Conservation (phyloP, 1,140 invertebrate species). For the Cardiocondyla obscurior region DNA sequence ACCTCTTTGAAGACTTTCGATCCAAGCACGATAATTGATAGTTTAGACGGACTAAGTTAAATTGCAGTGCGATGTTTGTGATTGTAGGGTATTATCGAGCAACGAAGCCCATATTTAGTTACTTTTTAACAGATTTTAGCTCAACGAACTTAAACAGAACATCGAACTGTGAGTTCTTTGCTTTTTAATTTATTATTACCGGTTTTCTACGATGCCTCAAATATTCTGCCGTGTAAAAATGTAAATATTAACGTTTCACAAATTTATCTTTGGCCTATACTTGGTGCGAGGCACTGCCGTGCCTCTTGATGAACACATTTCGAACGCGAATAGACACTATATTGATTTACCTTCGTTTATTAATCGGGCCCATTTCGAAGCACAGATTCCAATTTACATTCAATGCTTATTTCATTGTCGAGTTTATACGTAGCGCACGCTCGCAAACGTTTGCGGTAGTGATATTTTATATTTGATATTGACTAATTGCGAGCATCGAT, state of each 20-base stretch:
- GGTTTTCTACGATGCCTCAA: no score
- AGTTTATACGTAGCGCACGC: background rate
- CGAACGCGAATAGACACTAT: background rate
- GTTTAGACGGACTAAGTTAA: background rate
- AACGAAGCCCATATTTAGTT: background rate
- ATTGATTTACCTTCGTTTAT: constrained; percentile 41
- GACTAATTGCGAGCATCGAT: constrained; percentile 1
- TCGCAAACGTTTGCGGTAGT: background rate
- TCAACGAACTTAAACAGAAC: background rate
- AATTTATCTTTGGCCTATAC: no score
- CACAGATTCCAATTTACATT: constrained; percentile 11
- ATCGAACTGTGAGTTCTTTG: background rate
- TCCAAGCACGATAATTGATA: background rate
- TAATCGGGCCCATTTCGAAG: constrained; percentile 19
- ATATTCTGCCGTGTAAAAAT: no score
- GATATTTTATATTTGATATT: constrained; percentile 29
- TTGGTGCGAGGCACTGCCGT: no score
- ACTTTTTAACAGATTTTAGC: background rate
- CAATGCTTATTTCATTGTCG: constrained; percentile 22
- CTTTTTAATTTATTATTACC: no score
- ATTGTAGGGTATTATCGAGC: background rate
- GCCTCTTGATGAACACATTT: constrained; percentile 11
- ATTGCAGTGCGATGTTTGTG: no score
- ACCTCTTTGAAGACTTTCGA: no score
- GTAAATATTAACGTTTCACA: no score